These are phyloP conservation scores for Ephialtes manifestator DNA, from an alignment of 2,888 invertebrate species.

Conservation along the genomic window DNA sequence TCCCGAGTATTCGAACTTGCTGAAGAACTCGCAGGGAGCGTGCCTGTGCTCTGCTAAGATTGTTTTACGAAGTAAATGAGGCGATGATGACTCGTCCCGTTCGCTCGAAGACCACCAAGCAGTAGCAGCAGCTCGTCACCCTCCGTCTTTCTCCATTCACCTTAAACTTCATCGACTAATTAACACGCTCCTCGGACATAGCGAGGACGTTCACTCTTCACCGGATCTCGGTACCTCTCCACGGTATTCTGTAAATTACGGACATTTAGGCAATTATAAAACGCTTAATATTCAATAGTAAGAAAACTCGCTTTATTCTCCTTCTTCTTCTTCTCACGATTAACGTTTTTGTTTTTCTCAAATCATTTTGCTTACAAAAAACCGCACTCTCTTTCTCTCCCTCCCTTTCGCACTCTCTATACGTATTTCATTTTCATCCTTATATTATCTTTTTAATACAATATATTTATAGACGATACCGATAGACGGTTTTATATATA, in stretches of 20 bases:
- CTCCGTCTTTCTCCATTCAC: slow-evolving; percentile 65
- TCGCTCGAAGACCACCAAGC: slow-evolving; percentile 80
- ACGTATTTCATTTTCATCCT: slow-evolving; percentile 63
- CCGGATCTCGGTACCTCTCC: neutral
- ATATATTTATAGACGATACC: slow-evolving; percentile 29
- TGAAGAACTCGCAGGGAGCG: neutral
- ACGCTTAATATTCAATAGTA: slow-evolving; percentile 57
- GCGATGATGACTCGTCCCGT: slow-evolving; percentile 84
- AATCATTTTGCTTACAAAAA: slow-evolving; percentile 55
- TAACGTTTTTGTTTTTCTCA: slow-evolving; percentile 41
- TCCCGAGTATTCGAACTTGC: slow-evolving; percentile 71
- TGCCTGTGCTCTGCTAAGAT: slow-evolving; percentile 70
- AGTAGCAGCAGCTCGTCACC: slow-evolving; percentile 74
- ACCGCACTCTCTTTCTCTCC: slow-evolving; percentile 8
- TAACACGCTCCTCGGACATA: slow-evolving; percentile 73
- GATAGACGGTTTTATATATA: slow-evolving; percentile 28
- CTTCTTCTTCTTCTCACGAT: slow-evolving; percentile 20
- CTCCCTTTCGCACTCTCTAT: slow-evolving; percentile 36
- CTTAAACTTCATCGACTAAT: slow-evolving; percentile 79
- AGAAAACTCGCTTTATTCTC: slow-evolving; percentile 65
- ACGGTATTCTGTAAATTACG: neutral
- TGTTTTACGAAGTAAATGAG: slow-evolving; percentile 85
- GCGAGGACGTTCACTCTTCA: slow-evolving; percentile 6
- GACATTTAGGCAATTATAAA: slow-evolving; percentile 25
- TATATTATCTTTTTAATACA: slow-evolving; percentile 58